Conservation (phyloP, 2,888 invertebrate species). For the Blastobasis lacticolella region DNA sequence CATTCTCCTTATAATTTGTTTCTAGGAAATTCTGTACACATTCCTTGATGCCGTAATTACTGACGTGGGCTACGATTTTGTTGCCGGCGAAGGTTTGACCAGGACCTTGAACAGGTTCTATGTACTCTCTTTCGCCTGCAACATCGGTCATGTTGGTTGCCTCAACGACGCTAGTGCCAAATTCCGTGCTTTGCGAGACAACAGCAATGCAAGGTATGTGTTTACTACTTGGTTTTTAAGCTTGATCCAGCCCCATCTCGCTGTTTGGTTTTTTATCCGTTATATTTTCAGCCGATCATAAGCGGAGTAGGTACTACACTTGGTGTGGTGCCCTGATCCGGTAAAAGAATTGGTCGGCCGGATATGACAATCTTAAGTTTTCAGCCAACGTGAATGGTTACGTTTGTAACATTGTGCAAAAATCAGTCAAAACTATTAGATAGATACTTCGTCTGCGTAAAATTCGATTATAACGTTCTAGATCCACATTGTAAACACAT, state of each 20-base stretch:
- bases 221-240: background rate
- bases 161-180: constrained; percentile 36
- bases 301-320: background rate
- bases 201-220: constrained; percentile 26
- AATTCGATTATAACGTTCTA: too few species aligned
- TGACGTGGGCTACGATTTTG: constrained; percentile 43
- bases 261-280: too few species aligned
- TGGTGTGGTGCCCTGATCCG: too few species aligned
- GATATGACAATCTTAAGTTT: too few species aligned
- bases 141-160: constrained; percentile 74
- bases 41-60: constrained; percentile 40
- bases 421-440: too few species aligned
- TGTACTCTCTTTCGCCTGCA: constrained; percentile 77
- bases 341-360: too few species aligned
- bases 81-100: constrained; percentile 30
- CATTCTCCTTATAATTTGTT: too few species aligned
- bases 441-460: too few species aligned
- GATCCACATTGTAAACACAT: too few species aligned
- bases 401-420: too few species aligned
- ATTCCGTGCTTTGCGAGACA: constrained; percentile 29
- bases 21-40: constrained; percentile 35
- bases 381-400: too few species aligned
- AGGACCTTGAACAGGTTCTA: constrained; percentile 52
- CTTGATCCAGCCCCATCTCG: background rate
- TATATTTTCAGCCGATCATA: too few species aligned